Evolutionary conservation across 2,888 invertebrate species (phyloP).

Genomic region (Heliconius ismenius): DNA sequence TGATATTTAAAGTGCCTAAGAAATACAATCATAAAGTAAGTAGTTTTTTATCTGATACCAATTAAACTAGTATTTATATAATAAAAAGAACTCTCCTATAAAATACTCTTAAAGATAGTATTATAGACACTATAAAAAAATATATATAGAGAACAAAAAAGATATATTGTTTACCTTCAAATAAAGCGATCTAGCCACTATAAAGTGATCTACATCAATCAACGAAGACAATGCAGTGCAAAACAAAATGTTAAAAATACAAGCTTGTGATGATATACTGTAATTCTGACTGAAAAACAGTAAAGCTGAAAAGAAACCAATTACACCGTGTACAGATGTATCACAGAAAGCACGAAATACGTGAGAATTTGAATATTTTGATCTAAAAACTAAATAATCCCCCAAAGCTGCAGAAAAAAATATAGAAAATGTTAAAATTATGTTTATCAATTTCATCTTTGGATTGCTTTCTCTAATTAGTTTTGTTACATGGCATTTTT

Average conservation of each 20-base stretch:
- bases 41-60: too few species aligned
- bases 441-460: constrained; percentile 57
- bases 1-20: too few species aligned
- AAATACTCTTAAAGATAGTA: too few species aligned
- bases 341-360: constrained; percentile 63
- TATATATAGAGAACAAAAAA: too few species aligned
- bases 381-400: constrained; percentile 68
- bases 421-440: constrained; percentile 55
- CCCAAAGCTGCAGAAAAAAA: constrained; percentile 58
- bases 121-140: too few species aligned
- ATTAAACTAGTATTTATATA: too few species aligned
- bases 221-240: constrained; percentile 64
- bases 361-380: constrained; percentile 60
- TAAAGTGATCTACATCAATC: constrained; percentile 70
- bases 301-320: constrained; percentile 63
- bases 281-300: constrained; percentile 63
- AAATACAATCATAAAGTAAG: too few species aligned
- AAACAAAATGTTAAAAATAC: constrained; percentile 55
- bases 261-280: constrained; percentile 49
- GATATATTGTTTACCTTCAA: constrained; percentile 56
- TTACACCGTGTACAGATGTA: constrained; percentile 58
- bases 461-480: neutral
- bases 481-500: neutral
- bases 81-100: too few species aligned
- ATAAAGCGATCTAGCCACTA: constrained; percentile 67